phyloP scores from a whole-genome alignment of 2,888 invertebrate species.

The Phrixothrix hirtus region DNA sequence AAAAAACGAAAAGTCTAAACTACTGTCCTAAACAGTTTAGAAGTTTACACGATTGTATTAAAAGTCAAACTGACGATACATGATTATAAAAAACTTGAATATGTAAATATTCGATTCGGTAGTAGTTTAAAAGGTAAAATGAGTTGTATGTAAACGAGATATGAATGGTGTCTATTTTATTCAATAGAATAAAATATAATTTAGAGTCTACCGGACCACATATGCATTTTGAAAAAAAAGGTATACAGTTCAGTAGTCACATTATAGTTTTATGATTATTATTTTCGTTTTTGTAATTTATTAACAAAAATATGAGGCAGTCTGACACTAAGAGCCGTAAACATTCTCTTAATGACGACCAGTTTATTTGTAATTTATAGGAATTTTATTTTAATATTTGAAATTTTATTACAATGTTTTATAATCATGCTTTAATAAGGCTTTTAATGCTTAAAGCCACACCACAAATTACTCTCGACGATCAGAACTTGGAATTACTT shows the following conservation, averaged over 20 bases:
- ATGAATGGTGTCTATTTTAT: constrained; percentile 44
- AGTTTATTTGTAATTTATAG: constrained; percentile 58
- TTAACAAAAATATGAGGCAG: constrained; percentile 57
- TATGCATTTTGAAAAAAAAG: constrained; percentile 41
- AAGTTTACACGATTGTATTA: constrained; percentile 15
- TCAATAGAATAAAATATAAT: constrained; percentile 49
- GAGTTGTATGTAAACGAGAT: constrained; percentile 37
- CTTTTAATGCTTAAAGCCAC: constrained; percentile 53
- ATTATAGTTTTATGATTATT: constrained; percentile 57
- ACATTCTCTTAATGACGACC: constrained; percentile 57
- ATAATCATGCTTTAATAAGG: constrained; percentile 59
- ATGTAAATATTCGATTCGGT: constrained; percentile 41
- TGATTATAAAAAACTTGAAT: constrained; percentile 31
- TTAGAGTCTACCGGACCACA: constrained; percentile 42
- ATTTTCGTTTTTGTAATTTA: constrained; percentile 58
- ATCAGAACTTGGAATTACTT: constrained; percentile 38
- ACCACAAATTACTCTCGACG: constrained; percentile 49
- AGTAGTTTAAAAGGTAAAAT: constrained; percentile 39
- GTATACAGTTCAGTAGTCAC: constrained; percentile 55
- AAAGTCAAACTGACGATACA: constrained; percentile 17
- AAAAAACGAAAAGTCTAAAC: constrained; percentile 7
- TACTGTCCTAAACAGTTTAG: constrained; percentile 6
- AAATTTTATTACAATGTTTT: constrained; percentile 59
- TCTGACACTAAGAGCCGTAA: constrained; percentile 56
- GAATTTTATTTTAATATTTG: constrained; percentile 59